These are phyloP conservation scores for Nothocercus julius DNA, from an alignment of 2,113 vertebrate genomes.

Conservation along the genomic window DNA sequence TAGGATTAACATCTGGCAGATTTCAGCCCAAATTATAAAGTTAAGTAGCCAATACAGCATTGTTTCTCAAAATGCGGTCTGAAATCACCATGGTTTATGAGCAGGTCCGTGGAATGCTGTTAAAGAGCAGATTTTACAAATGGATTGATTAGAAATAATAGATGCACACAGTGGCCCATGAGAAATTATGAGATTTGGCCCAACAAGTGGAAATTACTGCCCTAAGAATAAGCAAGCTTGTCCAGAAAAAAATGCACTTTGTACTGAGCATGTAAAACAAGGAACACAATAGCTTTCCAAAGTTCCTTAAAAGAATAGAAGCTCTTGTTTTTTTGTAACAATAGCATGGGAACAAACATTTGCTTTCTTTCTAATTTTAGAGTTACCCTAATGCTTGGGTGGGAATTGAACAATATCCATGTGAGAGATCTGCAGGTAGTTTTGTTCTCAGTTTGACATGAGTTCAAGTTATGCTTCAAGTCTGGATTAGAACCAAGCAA, in stretches of 20 bases:
- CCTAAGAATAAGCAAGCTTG: neutral
- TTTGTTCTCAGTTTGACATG: neutral
- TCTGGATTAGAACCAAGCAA: neutral
- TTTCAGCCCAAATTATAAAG: neutral
- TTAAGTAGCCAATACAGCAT: neutral
- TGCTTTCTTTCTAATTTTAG: slow-evolving; percentile 1
- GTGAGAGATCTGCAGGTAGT: neutral
- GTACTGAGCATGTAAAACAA: neutral
- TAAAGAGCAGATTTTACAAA: neutral
- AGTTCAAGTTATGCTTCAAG: neutral
- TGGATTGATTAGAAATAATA: neutral
- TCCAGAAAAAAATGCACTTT: neutral
- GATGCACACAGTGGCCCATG: accelerated
- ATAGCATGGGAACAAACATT: neutral
- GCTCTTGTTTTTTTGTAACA: slow-evolving; percentile 1
- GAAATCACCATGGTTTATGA: neutral
- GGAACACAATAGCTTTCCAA: neutral
- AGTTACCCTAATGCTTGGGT: neutral
- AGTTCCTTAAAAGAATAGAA: neutral
- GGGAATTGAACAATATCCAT: neutral
- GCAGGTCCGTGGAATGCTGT: neutral
- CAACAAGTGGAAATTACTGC: neutral
- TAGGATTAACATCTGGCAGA: neutral
- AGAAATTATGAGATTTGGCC: neutral
- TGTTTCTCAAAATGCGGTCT: neutral